phyloP scores from a whole-genome alignment of 2,113 vertebrate genomes.

The Desmodus rotundus region DNA sequence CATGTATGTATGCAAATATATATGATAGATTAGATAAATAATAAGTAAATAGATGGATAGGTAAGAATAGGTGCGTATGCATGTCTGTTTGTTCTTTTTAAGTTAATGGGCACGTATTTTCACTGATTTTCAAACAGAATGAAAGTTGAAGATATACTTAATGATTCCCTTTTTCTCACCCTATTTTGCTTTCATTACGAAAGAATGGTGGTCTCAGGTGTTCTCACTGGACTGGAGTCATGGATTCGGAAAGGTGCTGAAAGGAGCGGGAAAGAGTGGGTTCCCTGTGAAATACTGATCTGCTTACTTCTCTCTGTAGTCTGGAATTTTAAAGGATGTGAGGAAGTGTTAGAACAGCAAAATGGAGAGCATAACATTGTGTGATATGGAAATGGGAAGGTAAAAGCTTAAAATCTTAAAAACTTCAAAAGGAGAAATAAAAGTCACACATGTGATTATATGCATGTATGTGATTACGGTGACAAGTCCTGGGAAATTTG shows the following conservation, averaged over 20 bases:
- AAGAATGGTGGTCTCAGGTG: slow-evolving; percentile 3
- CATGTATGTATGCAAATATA: neutral
- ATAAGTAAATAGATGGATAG: neutral
- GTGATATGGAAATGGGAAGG: neutral
- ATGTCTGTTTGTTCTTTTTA: neutral
- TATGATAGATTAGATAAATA: neutral
- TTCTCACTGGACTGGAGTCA: slow-evolving; percentile 41
- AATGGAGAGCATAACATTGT: slow-evolving; percentile 5
- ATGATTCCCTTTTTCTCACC: neutral
- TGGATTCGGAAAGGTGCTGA: neutral
- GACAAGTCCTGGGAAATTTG: neutral
- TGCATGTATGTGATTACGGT: neutral
- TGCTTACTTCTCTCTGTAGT: neutral
- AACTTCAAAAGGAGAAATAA: neutral
- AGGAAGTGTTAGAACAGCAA: neutral
- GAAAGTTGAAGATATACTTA: neutral
- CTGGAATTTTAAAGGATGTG: neutral
- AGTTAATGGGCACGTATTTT: neutral
- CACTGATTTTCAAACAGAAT: neutral
- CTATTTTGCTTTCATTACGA: slow-evolving; percentile 17
- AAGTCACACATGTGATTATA: neutral
- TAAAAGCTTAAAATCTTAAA: neutral
- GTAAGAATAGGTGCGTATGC: neutral
- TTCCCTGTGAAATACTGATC: neutral
- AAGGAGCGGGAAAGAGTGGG: neutral